These are phyloP conservation scores for Idaea biselata DNA, from an alignment of 2,888 invertebrate genomes.

Conservation along the genomic window DNA sequence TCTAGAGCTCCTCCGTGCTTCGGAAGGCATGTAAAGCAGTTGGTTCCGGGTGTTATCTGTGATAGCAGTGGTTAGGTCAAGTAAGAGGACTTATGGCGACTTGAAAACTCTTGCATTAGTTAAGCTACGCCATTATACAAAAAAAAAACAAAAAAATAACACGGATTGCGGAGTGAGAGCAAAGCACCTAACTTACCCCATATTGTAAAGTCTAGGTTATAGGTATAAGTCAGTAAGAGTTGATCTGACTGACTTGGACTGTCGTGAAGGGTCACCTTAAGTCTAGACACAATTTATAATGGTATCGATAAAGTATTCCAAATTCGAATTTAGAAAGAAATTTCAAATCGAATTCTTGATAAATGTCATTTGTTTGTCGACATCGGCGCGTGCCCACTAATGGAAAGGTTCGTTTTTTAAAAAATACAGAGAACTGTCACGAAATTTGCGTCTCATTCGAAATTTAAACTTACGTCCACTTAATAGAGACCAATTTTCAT, in stretches of 20 bases:
- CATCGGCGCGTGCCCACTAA: constrained; percentile 75
- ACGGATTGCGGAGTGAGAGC: neutral
- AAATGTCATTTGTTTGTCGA: constrained; percentile 74
- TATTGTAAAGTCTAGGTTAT: neutral
- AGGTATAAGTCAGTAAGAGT: too few relatives aligned
- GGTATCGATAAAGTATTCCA: constrained; percentile 41
- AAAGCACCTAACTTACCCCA: neutral
- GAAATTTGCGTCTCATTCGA: constrained; percentile 30
- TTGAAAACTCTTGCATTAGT: too few relatives aligned
- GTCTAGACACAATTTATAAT: constrained; percentile 72
- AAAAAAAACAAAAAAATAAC: too few relatives aligned
- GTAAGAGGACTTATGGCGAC: too few relatives aligned
- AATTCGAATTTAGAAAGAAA: constrained; percentile 67
- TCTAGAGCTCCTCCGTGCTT: too few relatives aligned
- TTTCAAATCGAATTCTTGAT: constrained; percentile 67
- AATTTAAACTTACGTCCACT: constrained; percentile 19
- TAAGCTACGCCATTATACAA: too few relatives aligned
- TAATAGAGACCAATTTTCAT: constrained; percentile 35
- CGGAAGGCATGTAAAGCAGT: too few relatives aligned
- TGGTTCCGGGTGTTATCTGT: too few relatives aligned
- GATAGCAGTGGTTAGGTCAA: too few relatives aligned
- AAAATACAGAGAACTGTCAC: constrained; percentile 56
- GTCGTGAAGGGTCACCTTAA: constrained; percentile 22
- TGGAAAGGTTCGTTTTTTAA: constrained; percentile 69
- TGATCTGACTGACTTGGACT: neutral